Evolutionary conservation across 2,113 vertebrate genomes (phyloP), one percentile per base, ranked within the genome.

Genomic region (Oryzias woworae): DNA sequence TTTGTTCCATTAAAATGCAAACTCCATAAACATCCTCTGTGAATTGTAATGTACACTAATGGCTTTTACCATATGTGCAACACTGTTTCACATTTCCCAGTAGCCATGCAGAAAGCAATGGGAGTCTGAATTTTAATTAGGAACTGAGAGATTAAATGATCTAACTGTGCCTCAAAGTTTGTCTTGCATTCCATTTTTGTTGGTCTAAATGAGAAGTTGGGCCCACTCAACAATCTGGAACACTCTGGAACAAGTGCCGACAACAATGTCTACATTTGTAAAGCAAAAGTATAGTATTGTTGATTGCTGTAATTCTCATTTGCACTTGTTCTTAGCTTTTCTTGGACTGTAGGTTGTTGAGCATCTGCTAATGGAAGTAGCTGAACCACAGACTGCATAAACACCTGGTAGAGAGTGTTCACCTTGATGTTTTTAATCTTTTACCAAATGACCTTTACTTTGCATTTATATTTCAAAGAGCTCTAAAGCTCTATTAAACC

Each of bases 31-130:
- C 60, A 63, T 53, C 62, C 71, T 16, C 61, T 43, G 64, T 86
- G 88, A 80, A 88, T 90, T 84, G 57, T 79, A 87, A 90, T 82
- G 79, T 24, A 65, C 82, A 53, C 42, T 88, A 87, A 88, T 82
- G 82, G 68, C 58, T 81, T 80, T 69, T 61, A 61, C 71, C 85
- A 87, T 84, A 85, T 89, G 85, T 85, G 81, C 76, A 53, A 75
- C 84, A 82, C 84, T 86, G 78, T 73, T 84, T 79, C 71, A 73
- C 69, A 53, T 58, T 36, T 86, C 83, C 79, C 80, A 81, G 41
- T 28, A 71, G 77, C 63, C 67, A 53, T 47, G 45, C 59, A 64
- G 67, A 66, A 44, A 54, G 75, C 50, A 69, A 73, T 50, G 57
- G 28, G 52, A 68, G 62, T 64, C 59, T 82, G 62, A 26, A 43